These are phyloP conservation scores for Gopherus evgoodei DNA, from an alignment of 2,113 vertebrate genomes.

Conservation along the genomic window DNA sequence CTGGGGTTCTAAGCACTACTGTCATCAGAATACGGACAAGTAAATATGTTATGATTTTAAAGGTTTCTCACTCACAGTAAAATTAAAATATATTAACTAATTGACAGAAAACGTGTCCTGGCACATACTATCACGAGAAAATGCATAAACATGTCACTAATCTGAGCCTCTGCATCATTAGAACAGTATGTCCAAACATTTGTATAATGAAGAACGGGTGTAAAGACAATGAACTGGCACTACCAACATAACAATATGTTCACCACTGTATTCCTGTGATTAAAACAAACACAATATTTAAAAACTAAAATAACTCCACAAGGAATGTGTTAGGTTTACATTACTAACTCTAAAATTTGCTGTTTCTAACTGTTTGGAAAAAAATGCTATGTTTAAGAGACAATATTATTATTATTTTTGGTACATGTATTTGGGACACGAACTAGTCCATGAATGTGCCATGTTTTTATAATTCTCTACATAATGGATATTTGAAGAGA, in stretches of 20 bases:
- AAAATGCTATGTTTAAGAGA: conserved; percentile 7
- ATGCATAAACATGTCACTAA: conserved; percentile 49
- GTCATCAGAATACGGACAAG: not conserved
- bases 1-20: not conserved
- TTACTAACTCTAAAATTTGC: not conserved
- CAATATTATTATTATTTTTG: conserved; percentile 34
- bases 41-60: not conserved
- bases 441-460: conserved; percentile 44
- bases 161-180: conserved; percentile 54
- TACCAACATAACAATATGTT: conserved; percentile 59
- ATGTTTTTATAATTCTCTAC: conserved; percentile 48
- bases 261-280: conserved; percentile 27
- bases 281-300: conserved; percentile 40
- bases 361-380: conserved; percentile 24
- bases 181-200: conserved; percentile 66
- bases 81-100: conserved; percentile 29
- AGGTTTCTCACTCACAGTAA: not conserved
- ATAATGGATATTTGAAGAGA: conserved; percentile 36
- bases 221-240: conserved; percentile 74
- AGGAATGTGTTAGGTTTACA: not conserved
- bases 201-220: conserved; percentile 82
- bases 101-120: conserved; percentile 37
- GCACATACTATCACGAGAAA: conserved; percentile 67
- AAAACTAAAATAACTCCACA: conserved; percentile 15
- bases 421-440: conserved; percentile 1